phyloP scores from a whole-genome alignment of 2,888 invertebrate species.

The Drosophila nigricruria region DNA sequence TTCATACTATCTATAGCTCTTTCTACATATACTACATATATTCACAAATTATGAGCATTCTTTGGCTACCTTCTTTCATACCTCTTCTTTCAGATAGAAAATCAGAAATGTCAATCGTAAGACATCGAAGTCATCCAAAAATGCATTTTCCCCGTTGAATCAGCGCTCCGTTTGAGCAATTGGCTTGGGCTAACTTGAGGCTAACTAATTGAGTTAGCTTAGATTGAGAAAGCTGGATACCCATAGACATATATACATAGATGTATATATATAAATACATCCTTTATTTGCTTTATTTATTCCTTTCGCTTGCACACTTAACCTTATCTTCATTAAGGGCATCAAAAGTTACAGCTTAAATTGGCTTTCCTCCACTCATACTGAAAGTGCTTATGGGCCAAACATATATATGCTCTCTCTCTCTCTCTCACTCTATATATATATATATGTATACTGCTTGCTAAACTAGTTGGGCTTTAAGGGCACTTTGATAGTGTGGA shows the following conservation, averaged over 20 bases:
- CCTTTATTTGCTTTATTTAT: neutral
- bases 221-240: neutral
- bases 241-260: neutral
- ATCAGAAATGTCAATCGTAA: neutral
- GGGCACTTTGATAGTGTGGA: neutral
- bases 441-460: neutral
- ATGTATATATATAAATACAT: neutral
- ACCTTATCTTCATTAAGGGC: conserved; percentile 2
- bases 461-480: conserved; percentile 6
- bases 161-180: too few species aligned
- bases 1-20: too few species aligned
- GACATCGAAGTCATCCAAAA: too few species aligned
- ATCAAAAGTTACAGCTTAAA: neutral
- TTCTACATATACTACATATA: neutral
- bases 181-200: too few species aligned
- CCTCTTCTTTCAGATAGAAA: neutral
- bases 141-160: too few species aligned
- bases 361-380: neutral
- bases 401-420: neutral
- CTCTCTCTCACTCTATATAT: too few species aligned
- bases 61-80: neutral
- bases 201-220: too few species aligned
- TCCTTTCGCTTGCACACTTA: neutral
- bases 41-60: neutral
- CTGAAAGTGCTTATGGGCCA: neutral